Evolutionary conservation across 1,140 invertebrate species (phyloP).

Genomic region (Trichoplusia ni): DNA sequence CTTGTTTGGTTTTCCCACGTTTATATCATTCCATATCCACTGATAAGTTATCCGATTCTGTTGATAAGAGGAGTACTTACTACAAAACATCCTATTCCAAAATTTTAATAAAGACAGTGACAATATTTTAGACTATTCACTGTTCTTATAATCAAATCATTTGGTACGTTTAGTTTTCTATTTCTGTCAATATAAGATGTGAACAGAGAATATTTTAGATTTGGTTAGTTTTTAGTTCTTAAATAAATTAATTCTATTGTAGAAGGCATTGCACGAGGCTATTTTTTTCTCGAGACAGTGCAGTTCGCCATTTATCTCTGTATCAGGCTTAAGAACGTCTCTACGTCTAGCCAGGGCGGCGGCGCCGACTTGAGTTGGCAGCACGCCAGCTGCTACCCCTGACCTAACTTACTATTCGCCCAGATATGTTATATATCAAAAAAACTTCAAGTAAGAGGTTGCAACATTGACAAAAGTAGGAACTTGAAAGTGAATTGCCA

Average conservation of each 20-base stretch:
- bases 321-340: conserved; percentile 35
- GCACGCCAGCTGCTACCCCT: conserved; percentile 29
- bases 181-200: too few species aligned
- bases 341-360: conserved; percentile 32
- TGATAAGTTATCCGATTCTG: too few species aligned
- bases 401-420: conserved; percentile 10
- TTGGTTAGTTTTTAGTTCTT: too few species aligned
- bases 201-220: too few species aligned
- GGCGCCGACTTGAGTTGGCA: conserved; percentile 33
- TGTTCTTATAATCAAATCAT: too few species aligned
- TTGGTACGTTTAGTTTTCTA: too few species aligned
- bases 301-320: conserved; percentile 37
- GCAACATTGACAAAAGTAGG: background rate
- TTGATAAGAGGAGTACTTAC: too few species aligned
- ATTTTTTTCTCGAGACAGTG: conserved; percentile 19
- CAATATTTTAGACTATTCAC: too few species aligned
- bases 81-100: too few species aligned
- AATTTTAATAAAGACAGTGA: too few species aligned
- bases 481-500: background rate
- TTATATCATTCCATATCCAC: too few species aligned
- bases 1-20: too few species aligned
- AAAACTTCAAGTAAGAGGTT: background rate
- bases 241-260: conserved; percentile 20
- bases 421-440: conserved; percentile 2
- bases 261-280: conserved; percentile 6